These are phyloP conservation scores for Brachylomia viminalis DNA, from an alignment of 2,888 invertebrate genomes.

Conservation along the genomic window DNA sequence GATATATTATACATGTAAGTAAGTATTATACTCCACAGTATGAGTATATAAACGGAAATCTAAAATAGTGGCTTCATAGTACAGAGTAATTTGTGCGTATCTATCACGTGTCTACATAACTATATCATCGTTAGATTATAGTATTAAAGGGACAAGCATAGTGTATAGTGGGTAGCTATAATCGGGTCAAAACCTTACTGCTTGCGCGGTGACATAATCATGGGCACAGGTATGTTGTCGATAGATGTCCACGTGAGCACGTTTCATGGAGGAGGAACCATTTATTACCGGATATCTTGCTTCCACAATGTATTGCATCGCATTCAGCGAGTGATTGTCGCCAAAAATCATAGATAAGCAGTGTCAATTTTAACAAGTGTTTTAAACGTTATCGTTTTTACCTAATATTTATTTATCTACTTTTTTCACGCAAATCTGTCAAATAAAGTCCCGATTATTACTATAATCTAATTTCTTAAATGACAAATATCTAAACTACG, in stretches of 20 bases:
- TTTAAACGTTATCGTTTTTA: neutral
- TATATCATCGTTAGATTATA: constrained; percentile 43
- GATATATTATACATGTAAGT: constrained; percentile 61
- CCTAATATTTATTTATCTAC: neutral
- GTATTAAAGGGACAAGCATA: constrained; percentile 41
- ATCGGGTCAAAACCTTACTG: neutral
- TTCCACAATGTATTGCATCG: neutral
- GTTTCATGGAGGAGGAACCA: neutral
- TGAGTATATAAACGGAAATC: constrained; percentile 65
- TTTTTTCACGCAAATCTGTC: neutral
- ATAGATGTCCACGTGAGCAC: neutral
- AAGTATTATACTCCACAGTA: constrained; percentile 52
- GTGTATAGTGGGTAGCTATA: neutral
- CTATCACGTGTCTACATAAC: constrained; percentile 81
- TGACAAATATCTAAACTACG: constrained; percentile 73
- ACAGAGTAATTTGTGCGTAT: constrained; percentile 84
- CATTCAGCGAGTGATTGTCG: neutral
- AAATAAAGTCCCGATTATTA: constrained; percentile 70
- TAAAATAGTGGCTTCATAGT: constrained; percentile 71
- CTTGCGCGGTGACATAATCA: neutral
- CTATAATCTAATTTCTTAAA: constrained; percentile 67
- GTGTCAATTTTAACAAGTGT: constrained; percentile 42
- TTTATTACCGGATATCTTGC: neutral
- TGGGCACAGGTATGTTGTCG: too few species aligned
- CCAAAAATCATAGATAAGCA: neutral